Base-by-base conservation (phyloP, 2,797 vertebrate genomes). In the Tapera naevia region DNA sequence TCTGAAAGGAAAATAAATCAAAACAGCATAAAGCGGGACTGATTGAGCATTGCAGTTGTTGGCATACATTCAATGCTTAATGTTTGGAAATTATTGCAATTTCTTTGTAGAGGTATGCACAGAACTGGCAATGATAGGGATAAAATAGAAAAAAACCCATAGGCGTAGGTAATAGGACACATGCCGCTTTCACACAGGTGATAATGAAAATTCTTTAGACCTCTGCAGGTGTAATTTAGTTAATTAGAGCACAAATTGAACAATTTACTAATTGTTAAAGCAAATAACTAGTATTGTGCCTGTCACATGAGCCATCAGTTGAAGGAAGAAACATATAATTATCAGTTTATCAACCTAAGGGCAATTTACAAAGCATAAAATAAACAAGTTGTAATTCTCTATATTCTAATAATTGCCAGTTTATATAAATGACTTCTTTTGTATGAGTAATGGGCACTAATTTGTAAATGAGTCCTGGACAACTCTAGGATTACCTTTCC, bases 261-360 rank as follows among this genome's bases (percentile, higher is more conserved):
- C 80, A 91, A 95, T 94, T 89, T 78, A 60, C 76, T 93, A 93
- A 96, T 93, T 85, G 74, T 86, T 93, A 75, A 94, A 70, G 58
- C 57, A 93, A 92, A 91, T 95, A 93, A 80, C 72, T 89, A 66
- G 46, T 80, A 89, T 90, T 91, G 78, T 75, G 79, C 88, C 85
- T 88, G 43, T 86, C 83, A 66, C 25, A 39, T 66, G 57, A 93
- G 53, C 57, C 72, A 41, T 50, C n/a, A 74, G 16, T 35, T 94
- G 91, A 91, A 92, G 87, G 95, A 95, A 96, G 93, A 89, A 94
- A 91, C 88, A 71, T 89, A 23, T 81, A 96, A 97, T 97, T 97
- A 97, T 86, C 84, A 94, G 73, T 80, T 97, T 71, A 90, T 93
- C 86, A 92, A 78, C 70, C 79, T 74, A 81, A 87, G 72, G 84